Conservation (phyloP, 2,113 vertebrate species). For the Ceratotherium simum region DNA sequence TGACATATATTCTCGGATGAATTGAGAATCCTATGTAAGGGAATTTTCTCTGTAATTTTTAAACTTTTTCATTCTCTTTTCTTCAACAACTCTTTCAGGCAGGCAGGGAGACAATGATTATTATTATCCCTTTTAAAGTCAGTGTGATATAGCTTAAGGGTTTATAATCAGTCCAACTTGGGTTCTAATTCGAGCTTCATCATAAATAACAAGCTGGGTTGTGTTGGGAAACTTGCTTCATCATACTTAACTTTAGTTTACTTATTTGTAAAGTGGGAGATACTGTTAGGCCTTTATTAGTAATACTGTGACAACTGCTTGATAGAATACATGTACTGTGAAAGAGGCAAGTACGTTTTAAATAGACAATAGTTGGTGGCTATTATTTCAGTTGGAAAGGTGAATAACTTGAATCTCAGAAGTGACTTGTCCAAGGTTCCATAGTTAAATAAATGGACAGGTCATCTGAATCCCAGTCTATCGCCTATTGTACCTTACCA, state of each 20-base stretch:
- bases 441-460: background rate
- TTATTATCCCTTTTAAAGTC: background rate
- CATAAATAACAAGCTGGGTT: background rate
- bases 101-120: background rate
- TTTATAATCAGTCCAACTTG: background rate
- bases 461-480: background rate
- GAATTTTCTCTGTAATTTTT: slow-evolving; percentile 3
- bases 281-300: slow-evolving; percentile 19
- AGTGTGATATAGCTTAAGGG: background rate
- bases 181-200: background rate
- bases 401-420: slow-evolving; percentile 26
- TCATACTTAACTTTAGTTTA: background rate
- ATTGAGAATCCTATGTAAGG: slow-evolving; percentile 37
- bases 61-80: background rate
- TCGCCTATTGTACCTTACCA: background rate
- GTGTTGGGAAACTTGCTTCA: background rate
- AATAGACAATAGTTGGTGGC: background rate
- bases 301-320: background rate
- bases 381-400: slow-evolving; percentile 12
- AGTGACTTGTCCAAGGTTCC: background rate
- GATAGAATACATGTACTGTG: background rate
- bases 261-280: background rate
- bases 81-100: background rate
- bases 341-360: slow-evolving; percentile 34
- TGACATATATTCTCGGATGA: background rate